These are phyloP conservation scores for Sternotherus odoratus DNA, from an alignment of 2,797 vertebrate species.

Conservation along the genomic window DNA sequence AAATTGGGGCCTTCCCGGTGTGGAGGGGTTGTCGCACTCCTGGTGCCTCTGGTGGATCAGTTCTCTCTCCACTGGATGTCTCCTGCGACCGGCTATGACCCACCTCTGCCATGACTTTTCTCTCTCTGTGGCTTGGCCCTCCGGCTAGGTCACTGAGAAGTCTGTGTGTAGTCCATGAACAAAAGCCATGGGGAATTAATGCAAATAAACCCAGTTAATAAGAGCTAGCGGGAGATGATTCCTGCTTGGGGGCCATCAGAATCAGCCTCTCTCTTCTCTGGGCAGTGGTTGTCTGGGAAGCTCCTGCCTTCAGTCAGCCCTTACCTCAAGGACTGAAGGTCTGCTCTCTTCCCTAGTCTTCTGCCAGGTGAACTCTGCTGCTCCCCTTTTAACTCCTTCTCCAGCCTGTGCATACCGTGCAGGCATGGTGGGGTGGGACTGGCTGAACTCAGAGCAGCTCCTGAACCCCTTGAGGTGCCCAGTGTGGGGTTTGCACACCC, in stretches of 20 bases:
- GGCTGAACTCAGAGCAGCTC: background rate
- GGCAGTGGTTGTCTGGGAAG: background rate
- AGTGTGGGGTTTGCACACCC: background rate
- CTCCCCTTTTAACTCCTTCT: background rate
- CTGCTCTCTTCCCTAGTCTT: background rate
- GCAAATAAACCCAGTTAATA: background rate
- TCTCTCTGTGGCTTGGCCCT: background rate
- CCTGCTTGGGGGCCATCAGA: background rate
- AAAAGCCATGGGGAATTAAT: background rate
- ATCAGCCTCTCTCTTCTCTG: background rate
- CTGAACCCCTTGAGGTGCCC: background rate
- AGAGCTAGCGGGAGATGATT: background rate
- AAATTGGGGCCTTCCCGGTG: background rate
- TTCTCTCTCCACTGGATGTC: background rate
- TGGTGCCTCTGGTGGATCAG: background rate
- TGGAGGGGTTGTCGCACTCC: background rate
- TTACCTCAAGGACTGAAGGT: background rate
- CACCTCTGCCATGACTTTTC: background rate
- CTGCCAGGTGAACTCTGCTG: background rate
- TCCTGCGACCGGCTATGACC: background rate
- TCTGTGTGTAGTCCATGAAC: background rate
- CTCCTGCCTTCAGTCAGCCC: background rate
- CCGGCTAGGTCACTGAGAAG: background rate
- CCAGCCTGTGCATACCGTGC: background rate
- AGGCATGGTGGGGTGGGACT: background rate